Evolutionary conservation across 2,797 vertebrate species (phyloP), one percentile per base, ranked within the genome.

Genomic region (Hephaestus fuliginosus): DNA sequence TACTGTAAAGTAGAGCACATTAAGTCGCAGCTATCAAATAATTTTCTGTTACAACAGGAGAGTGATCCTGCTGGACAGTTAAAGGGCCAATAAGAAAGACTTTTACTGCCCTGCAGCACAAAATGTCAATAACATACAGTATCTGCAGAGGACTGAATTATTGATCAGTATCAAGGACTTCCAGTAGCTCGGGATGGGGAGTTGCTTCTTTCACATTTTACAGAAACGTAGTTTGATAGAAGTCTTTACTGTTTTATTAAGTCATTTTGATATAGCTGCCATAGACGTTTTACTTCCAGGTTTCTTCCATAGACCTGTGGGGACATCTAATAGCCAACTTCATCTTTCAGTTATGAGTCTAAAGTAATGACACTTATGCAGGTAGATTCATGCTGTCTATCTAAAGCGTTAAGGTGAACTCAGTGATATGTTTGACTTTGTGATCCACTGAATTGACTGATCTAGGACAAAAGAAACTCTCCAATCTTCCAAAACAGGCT

Each of bases 101-200:
- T 60, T 67, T 55, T 74, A 55, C 55, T 58, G 25, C 39, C 36
- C 46, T 5, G 8, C 28, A 70, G 48, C 62, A 62, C 68, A 67
- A 68, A 68, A 73, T 70, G 65, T 68, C 67, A 60, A 58, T 70
- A 74, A 30, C 63, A 57, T 63, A 55, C 56, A 58, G 22, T 33
- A 4, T 71, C 72, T 65, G 49, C 39, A 53, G 56, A 53, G 13
- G 20, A 12, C 39, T 72, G 52, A 69, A 60, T 58, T 73, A 79
- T 79, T 79, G 63, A 76, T 79, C 52, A 30, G 1, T 56, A 55
- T 52, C 74, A 44, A 52, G 48, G 55, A 66, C 25, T 51, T 44
- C 64, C 53, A 55, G 48, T 3, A 44, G 33, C 39, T 25, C 15
- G 3, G 20, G 25, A 41, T 28, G 43, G 2, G 4, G 33, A 51